phyloP scores from a whole-genome alignment of 2,113 vertebrate genomes.

The Tautogolabrus adspersus region DNA sequence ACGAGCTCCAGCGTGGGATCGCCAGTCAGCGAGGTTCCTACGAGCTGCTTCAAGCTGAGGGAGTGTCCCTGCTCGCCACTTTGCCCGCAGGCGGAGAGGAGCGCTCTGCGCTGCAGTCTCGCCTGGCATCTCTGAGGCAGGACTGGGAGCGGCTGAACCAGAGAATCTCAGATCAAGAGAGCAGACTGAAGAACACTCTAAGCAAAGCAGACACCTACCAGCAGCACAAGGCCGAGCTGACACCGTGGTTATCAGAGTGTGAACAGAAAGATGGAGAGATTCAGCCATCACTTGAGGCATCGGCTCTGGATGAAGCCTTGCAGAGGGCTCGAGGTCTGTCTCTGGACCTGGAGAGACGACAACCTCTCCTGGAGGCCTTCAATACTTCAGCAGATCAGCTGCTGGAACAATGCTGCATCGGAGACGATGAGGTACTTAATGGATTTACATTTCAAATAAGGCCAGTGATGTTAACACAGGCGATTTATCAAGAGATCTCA shows the following conservation, averaged over 20 bases:
- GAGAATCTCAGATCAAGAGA: conserved; percentile 83
- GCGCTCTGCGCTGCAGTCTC: conserved; percentile 87
- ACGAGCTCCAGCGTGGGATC: conserved; percentile 91
- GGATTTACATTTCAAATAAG: background rate
- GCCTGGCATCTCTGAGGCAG: conserved; percentile 86
- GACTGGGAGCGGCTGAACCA: conserved; percentile 93
- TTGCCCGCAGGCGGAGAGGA: conserved; percentile 91
- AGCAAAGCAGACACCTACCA: conserved; percentile 91
- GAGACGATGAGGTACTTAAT: conserved; percentile 86
- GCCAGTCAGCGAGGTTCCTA: conserved; percentile 96
- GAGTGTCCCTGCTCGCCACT: conserved; percentile 89
- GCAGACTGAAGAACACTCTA: conserved; percentile 88
- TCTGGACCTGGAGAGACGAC: conserved; percentile 90
- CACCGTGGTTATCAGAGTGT: conserved; percentile 90
- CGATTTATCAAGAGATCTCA: too few species aligned
- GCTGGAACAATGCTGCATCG: conserved; percentile 89
- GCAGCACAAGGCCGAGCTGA: conserved; percentile 87
- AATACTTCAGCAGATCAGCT: conserved; percentile 92
- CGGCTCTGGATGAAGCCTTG: conserved; percentile 88
- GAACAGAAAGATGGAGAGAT: conserved; percentile 85
- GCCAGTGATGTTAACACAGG: too few species aligned
- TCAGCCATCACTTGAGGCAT: conserved; percentile 86
- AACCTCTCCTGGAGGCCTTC: conserved; percentile 90
- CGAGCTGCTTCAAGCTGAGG: conserved; percentile 93
- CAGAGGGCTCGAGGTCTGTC: conserved; percentile 88